Base-by-base conservation (phyloP, 2,888 invertebrate species). In the Digitonthophagus gazella region DNA sequence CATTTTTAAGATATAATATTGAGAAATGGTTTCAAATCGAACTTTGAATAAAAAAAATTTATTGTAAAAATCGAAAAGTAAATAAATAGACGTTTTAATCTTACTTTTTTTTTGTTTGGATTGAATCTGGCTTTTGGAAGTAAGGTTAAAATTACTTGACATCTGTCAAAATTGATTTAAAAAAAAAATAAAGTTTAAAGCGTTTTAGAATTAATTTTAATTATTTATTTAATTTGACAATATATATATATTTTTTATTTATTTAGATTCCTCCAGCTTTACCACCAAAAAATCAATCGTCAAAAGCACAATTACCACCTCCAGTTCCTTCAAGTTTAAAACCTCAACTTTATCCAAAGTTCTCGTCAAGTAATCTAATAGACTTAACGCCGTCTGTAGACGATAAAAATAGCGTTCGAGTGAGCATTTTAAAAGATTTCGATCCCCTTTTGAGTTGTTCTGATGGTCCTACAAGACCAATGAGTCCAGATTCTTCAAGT, bases 371-470 rank as follows among this genome's bases (percentile, higher is more conserved):
- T 76, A 88, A 88, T 82, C 82, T 88, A 67, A 88, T 88, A 76
- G 88, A 88, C 80, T 80, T 88, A 73, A 85, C 84, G 66, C 82
- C 82, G 65, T 82, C 83, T 73, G 74, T 69, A 22, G 85, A 85
- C 68, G 86, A 84, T 75, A 84, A 81, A 72, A 83, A 83, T 73
- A 86, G 84, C 75, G 87, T 85, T 58, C 81, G 87, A 73, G 87
- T 86, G 66, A 92, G 92, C 84, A 91, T 95, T 77, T 84, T 95
- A 77, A 93, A 95, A 82, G 93, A 93, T 72, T 95, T 95, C 82
- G 95, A 95, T 87, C 95, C 95, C 64, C 85, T 95, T 80, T 85
- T 93, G 77, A 86, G 84, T 63, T 84, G 84, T 77, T 89, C 90
- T 74, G 71, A 72, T 64, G 73, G 72, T 20, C 69, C 71, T 16